Evolutionary conservation across 2,113 vertebrate genomes (phyloP), one percentile per base, ranked within the genome.

Genomic region (Anarrhichthys ocellatus): DNA sequence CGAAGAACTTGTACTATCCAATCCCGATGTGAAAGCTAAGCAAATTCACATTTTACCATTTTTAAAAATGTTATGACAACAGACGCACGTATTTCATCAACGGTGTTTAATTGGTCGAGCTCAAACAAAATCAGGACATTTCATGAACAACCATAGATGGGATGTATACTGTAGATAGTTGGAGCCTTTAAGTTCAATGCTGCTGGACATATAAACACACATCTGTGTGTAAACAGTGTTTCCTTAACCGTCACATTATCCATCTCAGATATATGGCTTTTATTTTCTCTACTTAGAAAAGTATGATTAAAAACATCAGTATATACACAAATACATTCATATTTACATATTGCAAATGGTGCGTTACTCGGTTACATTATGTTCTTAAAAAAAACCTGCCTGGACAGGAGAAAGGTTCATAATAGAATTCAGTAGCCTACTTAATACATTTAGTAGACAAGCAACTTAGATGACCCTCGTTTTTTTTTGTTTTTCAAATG

Each of bases 261-360:
- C 81, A 83, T 89, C 76, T 89, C 81, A 92, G 77, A 93, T 95
- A 93, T 95, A 96, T 95, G 94, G 95, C 94, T 95, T 95, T 87
- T 81, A 88, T 86, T 90, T 89, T 94, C 81, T 93, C 93, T 93
- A 94, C 92, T 95, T 95, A 95, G 92, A 95, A 95, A 95, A 94
- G 94, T 89, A 83, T 87, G 46, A 91, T 92, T 95, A 95, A 96
- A 96, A 96, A 94, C 94, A 92, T 94, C 93, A 93, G 92, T 95
- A 94, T 95, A 85, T 95, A 95, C 92, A 96, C 88, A 93, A 88
- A 93, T 94, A 95, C 91, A 92, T 93, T 93, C 84, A 94, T 95
- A 96, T 96, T 94, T 96, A 96, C 95, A 96, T 79, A 73, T 87
- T 82, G 70, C 74, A 85, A 78, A 87, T 82, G 83, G 76, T 71